Evolutionary conservation across 92 coral and sea anemone species (phyloP), one percentile per base, ranked within the genome.

Genomic region (Phymanthus crucifer): DNA sequence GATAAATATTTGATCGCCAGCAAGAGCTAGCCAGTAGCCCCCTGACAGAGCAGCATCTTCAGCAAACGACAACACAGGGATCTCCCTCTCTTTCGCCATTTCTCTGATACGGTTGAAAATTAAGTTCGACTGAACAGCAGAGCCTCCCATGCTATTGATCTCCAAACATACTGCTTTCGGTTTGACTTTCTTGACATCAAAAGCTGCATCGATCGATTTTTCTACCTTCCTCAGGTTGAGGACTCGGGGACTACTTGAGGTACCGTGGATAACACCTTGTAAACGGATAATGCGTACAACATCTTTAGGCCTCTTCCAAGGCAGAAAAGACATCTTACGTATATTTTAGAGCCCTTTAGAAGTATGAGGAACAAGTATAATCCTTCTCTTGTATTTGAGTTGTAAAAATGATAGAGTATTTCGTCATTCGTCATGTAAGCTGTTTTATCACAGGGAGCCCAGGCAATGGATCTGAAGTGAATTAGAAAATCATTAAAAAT

Each of bases 131-230:
- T 93, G 98, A 6, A 87, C 90, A 7, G 88, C 87, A 46, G 92
- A 84, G 10, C 98, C 98, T 16, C 98, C 98, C 54, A 38, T 34
- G 52, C 96, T 91, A 58, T 91, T 91, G 12, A 93, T 78, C 83
- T 93, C 96, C 9, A 93, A 81, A 68, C 98, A 91, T 31, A 93
- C 96, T 18, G 98, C 96, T 72, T 82, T 89, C 3, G 96, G 96
- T 29, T 84, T 91, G 14, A 89, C 86, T 74, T 76, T 91, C 38
- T 89, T 87, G 66, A 57, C 72, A 75, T 87, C 92, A 40, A 93
- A 91, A 24, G 98, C 98, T 19, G 61, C 70, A 70, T 82, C 96
- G 48, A 93, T 79, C 35, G 82, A 23, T 61, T 89, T 93, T 69
- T 93, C 96, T 16, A 93, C 78, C 18, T 74, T 72, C 40, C 83